Conservation (phyloP, 2,797 vertebrate genomes). For the Halcyon leucocephala region DNA sequence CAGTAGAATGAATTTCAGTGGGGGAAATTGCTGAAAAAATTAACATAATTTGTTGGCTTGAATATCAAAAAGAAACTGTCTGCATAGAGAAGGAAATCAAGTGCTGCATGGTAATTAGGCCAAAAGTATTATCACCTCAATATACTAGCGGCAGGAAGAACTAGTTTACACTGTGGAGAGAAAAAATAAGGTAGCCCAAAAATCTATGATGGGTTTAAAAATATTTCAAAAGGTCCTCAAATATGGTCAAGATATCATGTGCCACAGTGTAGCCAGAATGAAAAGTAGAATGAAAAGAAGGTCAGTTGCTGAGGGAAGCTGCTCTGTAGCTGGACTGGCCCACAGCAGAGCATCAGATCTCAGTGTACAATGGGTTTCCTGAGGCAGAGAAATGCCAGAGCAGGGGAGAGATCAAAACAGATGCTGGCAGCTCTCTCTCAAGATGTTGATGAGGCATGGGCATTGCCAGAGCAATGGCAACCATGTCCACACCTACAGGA, state of each 20-base stretch:
- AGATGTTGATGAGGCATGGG: too few relatives aligned
- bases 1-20: not conserved
- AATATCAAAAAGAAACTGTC: not conserved
- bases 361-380: too few relatives aligned
- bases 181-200: not conserved
- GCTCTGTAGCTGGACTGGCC: not conserved
- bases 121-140: not conserved
- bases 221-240: not conserved
- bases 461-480: too few relatives aligned
- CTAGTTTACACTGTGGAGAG: rapidly evolving
- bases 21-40: not conserved
- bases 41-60: not conserved
- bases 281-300: not conserved
- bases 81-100: not conserved
- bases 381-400: too few relatives aligned
- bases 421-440: too few relatives aligned
- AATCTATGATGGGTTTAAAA: not conserved
- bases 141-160: not conserved
- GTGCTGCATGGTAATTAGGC: not conserved
- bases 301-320: not conserved
- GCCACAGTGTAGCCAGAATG: not conserved
- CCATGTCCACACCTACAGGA: too few relatives aligned
- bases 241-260: not conserved
- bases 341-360: not conserved
- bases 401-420: too few relatives aligned